Evolutionary conservation across 2,888 invertebrate species (phyloP), one percentile per base, ranked within the genome.

Genomic region (Eustalomyia histrio): DNA sequence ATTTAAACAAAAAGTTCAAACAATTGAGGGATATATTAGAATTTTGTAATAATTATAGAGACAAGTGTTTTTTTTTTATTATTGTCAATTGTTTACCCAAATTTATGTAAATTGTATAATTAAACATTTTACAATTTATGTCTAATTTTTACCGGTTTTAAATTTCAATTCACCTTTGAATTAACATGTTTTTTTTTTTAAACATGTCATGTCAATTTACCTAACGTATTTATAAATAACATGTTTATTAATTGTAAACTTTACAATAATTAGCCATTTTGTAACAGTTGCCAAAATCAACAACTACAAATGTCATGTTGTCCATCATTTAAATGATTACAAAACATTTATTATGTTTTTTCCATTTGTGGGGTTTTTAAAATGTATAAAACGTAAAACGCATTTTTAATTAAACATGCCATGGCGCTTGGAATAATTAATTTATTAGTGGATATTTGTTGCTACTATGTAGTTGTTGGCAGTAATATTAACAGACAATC

Each of bases 381-480:
- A 21, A 65, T 33, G n/a, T 9, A 16, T 61, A n/a, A 67, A 79
- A 81, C 78, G 81, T 53, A 52, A 74, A 71, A 81, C 43, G 81
- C 74, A 81, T 81, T 78, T 78, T 75, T 75, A 81, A 78, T 81
- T 81, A 81, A 81, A 71, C 65, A 78, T 71, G 71, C 67, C 69
- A 75, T 81, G 81, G 81, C 81, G 81, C 67, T 73, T 55, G 61
- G 72, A 79, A 79, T 79, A 79, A 73, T 73, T 73, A 67, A 73
- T 79, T 68, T 73, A 47, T 47, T n/a, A 47, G 43, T 47, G n/a
- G 14, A n/a, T 4, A n/a, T 47, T n/a, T 47, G n/a, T n/a, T 47
- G 29, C 7, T 6, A n/a, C n/a, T n/a, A n/a, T n/a, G n/a, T n/a
- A 2, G 7, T n/a, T 6, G 7, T 47, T n/a, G 12, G n/a, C 5